Evolutionary conservation across 92 coral and sea anemone genomes (phyloP), one percentile per base, ranked within the genome.

Genomic region (Epizoanthus illoricatus): DNA sequence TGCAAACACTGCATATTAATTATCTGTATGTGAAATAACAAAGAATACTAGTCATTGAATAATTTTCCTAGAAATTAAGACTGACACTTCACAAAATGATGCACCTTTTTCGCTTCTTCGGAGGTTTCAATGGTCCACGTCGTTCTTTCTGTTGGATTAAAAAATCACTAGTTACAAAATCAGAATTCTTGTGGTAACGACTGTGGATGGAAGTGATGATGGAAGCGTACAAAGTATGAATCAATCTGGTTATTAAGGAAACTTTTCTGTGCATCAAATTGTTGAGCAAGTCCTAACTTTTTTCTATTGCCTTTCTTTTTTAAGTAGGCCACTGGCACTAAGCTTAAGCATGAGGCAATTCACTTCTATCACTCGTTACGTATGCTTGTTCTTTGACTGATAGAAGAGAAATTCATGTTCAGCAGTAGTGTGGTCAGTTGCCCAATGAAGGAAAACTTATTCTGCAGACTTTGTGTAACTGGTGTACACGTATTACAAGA

Each of bases 71-170:
- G 64, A 78, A 64, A 5, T 17, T 45, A 42, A 62, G 71, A 63
- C 39, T 9, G 21, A 24, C 12, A 42, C 62, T 79, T 92, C 84
- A 97, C 79, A 97, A 88, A 88, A 97, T 97, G 81, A 86, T 80
- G 67, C 99, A 97, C 80, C 82, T 93, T 80, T 86, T 90, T 87
- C 73, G 94, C 89, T 78, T 86, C 71, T 80, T 90, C 4, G 71
- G 55, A 68, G 80, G 90, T 69, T 89, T 87, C 13, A 86, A 58
- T 33, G 98, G 94, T 57, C 92, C 93, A 16, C 92, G 92, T 84
- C 91, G 91, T 87, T 94, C 99, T 85, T 97, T 97, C 99, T 97
- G 91, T 81, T 59, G 84, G 80, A 71, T 55, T 68, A 74, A 52
- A 55, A 88, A 81, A 64, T 19, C 60, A 45, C 71, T 78, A 62